phyloP scores from a whole-genome alignment of 2,113 vertebrate genomes.

The Phocoena sinus region DNA sequence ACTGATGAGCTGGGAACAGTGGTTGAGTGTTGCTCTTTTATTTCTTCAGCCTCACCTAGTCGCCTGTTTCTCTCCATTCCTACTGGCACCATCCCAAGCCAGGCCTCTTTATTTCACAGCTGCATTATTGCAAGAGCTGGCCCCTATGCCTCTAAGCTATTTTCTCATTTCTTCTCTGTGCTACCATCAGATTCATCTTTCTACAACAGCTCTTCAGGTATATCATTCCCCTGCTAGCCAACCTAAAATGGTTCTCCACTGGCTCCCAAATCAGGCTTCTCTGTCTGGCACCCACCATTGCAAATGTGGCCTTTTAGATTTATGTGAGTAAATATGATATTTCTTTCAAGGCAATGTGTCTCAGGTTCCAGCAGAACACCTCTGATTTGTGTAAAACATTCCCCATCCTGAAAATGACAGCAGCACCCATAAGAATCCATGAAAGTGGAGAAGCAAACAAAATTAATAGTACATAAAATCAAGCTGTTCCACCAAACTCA shows the following conservation, averaged over 20 bases:
- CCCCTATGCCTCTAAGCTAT: conserved; percentile 16
- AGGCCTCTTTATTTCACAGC: conserved; percentile 11
- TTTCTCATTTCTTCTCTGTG: conserved; percentile 25
- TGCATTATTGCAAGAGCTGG: background rate
- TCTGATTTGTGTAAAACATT: conserved; percentile 28
- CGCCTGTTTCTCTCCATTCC: background rate
- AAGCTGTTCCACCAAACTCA: background rate
- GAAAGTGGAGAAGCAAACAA: background rate
- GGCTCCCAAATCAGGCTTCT: conserved; percentile 26
- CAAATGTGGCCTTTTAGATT: conserved; percentile 19
- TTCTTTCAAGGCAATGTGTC: conserved; percentile 24
- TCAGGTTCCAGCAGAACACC: background rate
- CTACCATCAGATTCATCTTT: conserved; percentile 20
- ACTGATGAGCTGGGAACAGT: background rate
- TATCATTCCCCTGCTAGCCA: background rate
- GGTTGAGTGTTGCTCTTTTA: background rate
- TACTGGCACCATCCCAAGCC: background rate
- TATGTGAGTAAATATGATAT: background rate
- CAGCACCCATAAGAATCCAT: background rate
- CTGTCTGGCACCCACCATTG: background rate
- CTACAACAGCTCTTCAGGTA: background rate
- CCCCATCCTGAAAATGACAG: background rate
- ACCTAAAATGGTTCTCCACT: background rate
- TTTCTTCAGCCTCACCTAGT: background rate
- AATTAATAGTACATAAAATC: conserved; percentile 12